Evolutionary conservation across 2,797 vertebrate genomes (phyloP), one percentile per base, ranked within the genome.

Genomic region (Pampus argenteus): DNA sequence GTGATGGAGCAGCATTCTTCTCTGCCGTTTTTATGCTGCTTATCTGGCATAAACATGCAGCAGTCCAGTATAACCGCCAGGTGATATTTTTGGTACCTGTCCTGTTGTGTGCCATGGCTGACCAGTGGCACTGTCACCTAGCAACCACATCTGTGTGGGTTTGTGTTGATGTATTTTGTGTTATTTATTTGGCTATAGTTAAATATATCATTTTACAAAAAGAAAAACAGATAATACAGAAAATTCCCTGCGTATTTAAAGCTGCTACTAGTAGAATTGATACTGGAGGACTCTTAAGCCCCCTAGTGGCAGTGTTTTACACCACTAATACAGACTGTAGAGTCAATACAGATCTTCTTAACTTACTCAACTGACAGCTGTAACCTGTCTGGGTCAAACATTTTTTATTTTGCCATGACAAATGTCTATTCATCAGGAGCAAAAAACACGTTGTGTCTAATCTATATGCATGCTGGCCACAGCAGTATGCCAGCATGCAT

Each of bases 131-230:
- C 58, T 29, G 63, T 82, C 63, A 71, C 78, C 60, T 62, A 75
- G 82, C 74, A 84, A 84, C 71, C 59, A 14, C 50, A 56, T 45
- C 25, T 45, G 60, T 26, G 29, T n/a, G 49, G 62, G 34, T 61
- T 57, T 58, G 44, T 54, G 55, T 66, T 56, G 26, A 49, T 34
- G 11, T 31, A 25, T 34, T 40, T 22, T 6, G 40, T 3, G 26
- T 42, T 49, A 60, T 66, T 44, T 48, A 47, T 76, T 52, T 22
- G 44, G 20, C 34, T 11, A 38, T 54, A 5, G 29, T 57, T 51
- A 20, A 44, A 22, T 23, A 20, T 50, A 22, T 23, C 34, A 26
- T 36, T 44, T 44, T 36, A 2, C 8, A 38, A 38, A 38, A 63
- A 52, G 15, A 6, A 48, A 60, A 34, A 47, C 17, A 20, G 2